A percentile compares a stretch with the other conserved stretches of the same genome.
Evolutionary conservation across 1,140 invertebrate species (phyloP).

Genomic region (Penaeus indicus): DNA sequence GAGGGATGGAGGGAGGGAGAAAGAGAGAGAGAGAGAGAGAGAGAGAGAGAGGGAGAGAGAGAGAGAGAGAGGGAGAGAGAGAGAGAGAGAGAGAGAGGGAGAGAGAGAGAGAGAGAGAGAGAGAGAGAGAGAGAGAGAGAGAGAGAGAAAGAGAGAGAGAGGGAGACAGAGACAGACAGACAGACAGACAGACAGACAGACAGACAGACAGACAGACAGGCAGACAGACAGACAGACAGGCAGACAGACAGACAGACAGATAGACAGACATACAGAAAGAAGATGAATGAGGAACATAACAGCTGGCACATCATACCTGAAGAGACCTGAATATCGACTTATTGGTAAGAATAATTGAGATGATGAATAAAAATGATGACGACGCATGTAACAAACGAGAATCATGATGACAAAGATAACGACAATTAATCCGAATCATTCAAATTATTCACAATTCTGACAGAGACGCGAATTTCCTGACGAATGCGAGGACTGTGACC

Average conservation of each 20-base stretch:
- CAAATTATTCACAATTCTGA: too few species aligned
- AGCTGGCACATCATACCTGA: not conserved
- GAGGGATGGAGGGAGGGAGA: not conserved
- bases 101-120: too few species aligned
- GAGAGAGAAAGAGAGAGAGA: too few species aligned
- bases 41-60: not conserved
- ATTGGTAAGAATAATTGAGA: not conserved
- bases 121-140: too few species aligned
- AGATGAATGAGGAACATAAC: not conserved
- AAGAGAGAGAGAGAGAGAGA: not conserved
- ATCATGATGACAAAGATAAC: too few species aligned
- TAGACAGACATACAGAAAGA: not conserved
- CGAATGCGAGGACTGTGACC: too few species aligned
- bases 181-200: too few species aligned
- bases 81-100: not conserved
- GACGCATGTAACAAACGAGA: too few species aligned
- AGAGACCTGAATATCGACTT: not conserved
- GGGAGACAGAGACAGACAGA: too few species aligned
- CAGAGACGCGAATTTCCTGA: too few species aligned
- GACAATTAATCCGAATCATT: too few species aligned
- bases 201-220: not conserved
- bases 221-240: not conserved
- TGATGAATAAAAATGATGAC: not conserved
- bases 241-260: not conserved
- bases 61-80: conserved; percentile 4